Evolutionary conservation across 2,113 vertebrate genomes (phyloP), one percentile per base, ranked within the genome.

Genomic region (Lophius piscatorius): DNA sequence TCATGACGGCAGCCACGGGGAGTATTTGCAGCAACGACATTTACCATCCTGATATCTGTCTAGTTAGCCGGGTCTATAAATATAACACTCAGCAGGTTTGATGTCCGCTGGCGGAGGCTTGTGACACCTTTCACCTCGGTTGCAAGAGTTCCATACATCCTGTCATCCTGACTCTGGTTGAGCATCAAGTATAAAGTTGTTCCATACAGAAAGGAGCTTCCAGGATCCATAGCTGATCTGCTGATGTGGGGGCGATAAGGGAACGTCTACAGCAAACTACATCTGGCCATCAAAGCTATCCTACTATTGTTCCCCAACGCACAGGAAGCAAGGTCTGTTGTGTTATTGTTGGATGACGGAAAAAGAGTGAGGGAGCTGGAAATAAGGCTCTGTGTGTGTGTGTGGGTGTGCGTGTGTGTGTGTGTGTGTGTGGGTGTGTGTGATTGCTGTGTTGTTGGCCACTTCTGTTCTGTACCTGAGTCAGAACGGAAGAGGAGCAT

Each of bases 261-360:
- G 68, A 71, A 56, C 40, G 66, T 57, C 76, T 81, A 63, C 76
- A 70, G 71, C 71, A 88, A 84, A 84, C 74, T 55, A 66, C 51
- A 78, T 66, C 69, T 78, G 58, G 66, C 65, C 88, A 90, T 91
- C 91, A 91, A 91, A 91, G 91, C 83, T 81, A 87, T 91, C 86
- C 88, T 87, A 63, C 87, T 47, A 92, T 91, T 92, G 91, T 92
- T 91, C 88, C 50, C 66, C 52, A 64, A 49, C 17, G n/a, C 70
- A 77, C 78, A 90, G 91, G 90, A 92, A 90, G 74, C 79, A 55
- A 76, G 88, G 75, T 70, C 74, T 87, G 78, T 84, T 86, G 76
- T 91, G 89, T 91, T 91, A 88, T 92, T 91, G 82, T 91, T 91
- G 90, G 91, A 92, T 71, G 73, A 76, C 38, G 58, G 78, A 72